Evolutionary conservation across 2,797 vertebrate species (phyloP), one percentile per base, ranked within the genome.

Genomic region (Tapirus indicus): DNA sequence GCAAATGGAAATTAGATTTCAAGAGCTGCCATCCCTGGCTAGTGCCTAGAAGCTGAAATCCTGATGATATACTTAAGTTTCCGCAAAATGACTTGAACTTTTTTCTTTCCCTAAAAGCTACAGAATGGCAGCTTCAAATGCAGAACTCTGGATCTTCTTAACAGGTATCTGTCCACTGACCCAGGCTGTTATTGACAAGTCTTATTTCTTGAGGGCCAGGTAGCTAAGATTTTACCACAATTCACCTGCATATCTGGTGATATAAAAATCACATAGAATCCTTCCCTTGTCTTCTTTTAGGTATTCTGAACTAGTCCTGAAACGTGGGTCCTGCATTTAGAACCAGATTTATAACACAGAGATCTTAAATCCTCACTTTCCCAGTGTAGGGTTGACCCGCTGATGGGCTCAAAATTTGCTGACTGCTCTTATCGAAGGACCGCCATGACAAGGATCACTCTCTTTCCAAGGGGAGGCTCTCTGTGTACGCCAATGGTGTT

Each of bases 41-140:
- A 60, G 27, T 21, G 90, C 72, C 83, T 75, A 77, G 47, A 88
- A 71, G 32, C 44, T 29, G 44, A 84, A 91, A 71, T 27, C 25
- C 90, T 72, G n/a, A 60, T 54, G 74, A 68, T 69, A 11, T 14
- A 18, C 27, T 47, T 88, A 83, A 79, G 38, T 77, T 82, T 82
- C 41, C n/a, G 17, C 29, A 41, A 54, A 66, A 78, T 71, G n/a
- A 80, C 11, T 47, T 66, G 47, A 84, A 83, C 49, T n/a, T 32
- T 60, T 85, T 54, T 77, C n/a, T 84, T 64, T 85, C 32, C 66
- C 58, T 88, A 75, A 84, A 95, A 95, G 32, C 25, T 66, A 90
- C 11, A 88, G 58, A 64, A 49, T 62, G 66, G 38, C 21, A 93
- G 56, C 27, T 95, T 72, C 38, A 60, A 47, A 47, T 35, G 32